Evolutionary conservation across 2,797 vertebrate species (phyloP), one percentile per base, ranked within the genome.

Genomic region (Lithobates pipiens): DNA sequence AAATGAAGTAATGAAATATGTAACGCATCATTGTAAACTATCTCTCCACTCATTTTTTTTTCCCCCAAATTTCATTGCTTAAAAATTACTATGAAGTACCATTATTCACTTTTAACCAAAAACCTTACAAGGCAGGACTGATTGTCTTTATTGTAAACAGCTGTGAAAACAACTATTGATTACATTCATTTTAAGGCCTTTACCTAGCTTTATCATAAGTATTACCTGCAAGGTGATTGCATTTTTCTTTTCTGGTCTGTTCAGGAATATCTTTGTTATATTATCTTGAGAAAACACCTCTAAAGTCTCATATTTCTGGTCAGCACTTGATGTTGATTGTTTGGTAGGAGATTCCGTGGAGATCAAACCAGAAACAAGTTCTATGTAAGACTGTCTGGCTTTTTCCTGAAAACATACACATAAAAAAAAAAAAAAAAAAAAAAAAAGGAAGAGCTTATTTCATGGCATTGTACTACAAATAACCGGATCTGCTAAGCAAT

Each of bases 161-260:
- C 11, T 11, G 10, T 46, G 44, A 0, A 46, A 46, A 13, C 44
- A 13, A 13, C 10, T 3, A 46, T 46, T 11, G 3, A 13, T 11
- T 46, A 46, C 44, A 15, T 13, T 10, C 11, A 46, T 46, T 13
- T 46, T 46, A 46, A 46, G 44, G 3, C 44, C 3, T 18, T 21
- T 16, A 5, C 15, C 50, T 16, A 32, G n/a, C n/a, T n/a, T n/a
- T n/a, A n/a, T n/a, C n/a, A n/a, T 32, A 32, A 3, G 63, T 13
- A 67, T 87, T 88, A 98, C 97, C 96, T 94, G 89, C 0, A 65
- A 75, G 1, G 88, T 97, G 90, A 99, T 95, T 86, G 98, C 97
- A 81, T 99, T 99, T 76, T 97, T 99, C 88, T 91, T 96, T 21
- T 93, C 42, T 0, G 98, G 98, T n/a, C 97, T 94, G 92, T 98